phyloP scores from a whole-genome alignment of 2,113 vertebrate genomes.

The Poecile atricapillus region DNA sequence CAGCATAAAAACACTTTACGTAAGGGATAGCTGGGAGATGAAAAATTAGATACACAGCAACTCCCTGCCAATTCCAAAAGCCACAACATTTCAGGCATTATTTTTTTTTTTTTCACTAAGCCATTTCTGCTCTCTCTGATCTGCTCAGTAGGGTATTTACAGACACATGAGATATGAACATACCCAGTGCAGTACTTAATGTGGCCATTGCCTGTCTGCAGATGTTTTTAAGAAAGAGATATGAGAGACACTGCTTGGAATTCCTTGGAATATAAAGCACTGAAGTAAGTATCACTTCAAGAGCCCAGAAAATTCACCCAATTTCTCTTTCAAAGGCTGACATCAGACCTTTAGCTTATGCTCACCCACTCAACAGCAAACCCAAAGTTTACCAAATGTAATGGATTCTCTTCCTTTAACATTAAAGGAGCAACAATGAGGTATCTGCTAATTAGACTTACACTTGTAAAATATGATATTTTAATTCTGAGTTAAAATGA shows the following conservation, averaged over 20 bases:
- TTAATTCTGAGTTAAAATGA: not conserved
- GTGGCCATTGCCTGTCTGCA: not conserved
- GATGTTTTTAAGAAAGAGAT: not conserved
- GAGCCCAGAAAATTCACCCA: not conserved
- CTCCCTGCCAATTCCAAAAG: not conserved
- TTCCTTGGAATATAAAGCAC: not conserved
- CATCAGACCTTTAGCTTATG: not conserved
- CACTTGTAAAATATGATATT: not conserved
- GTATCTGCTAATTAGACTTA: not conserved
- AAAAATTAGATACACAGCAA: not conserved
- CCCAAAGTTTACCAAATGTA: not conserved
- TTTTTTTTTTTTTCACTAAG: not conserved
- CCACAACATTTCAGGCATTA: not conserved
- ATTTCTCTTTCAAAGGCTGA: not conserved
- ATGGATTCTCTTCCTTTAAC: not conserved
- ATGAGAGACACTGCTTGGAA: not conserved
- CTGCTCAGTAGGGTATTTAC: not conserved
- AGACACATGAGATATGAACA: not conserved
- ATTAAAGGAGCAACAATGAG: not conserved
- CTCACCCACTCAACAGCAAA: not conserved
- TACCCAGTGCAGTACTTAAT: not conserved
- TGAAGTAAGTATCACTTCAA: not conserved
- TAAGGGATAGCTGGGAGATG: not conserved
- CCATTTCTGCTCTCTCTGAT: not conserved
- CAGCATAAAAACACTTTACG: accelerated